phyloP scores from a whole-genome alignment of 1,140 invertebrate genomes.

The Pogonognathellus flavescens region DNA sequence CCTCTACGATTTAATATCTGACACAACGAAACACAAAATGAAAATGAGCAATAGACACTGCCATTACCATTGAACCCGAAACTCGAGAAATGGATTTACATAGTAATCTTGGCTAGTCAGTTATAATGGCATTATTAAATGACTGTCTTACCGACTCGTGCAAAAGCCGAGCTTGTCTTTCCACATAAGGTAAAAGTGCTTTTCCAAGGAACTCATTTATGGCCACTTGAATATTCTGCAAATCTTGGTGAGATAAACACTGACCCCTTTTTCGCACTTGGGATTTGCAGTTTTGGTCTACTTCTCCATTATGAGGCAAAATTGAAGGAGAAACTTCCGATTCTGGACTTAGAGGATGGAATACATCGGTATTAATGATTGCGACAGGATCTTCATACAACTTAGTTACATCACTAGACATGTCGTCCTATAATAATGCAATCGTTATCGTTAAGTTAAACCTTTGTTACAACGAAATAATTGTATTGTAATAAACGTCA shows the following conservation, averaged over 20 bases:
- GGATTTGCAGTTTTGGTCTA: not conserved
- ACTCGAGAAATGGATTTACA: no score
- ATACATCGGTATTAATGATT: constrained; percentile 35
- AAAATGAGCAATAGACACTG: no score
- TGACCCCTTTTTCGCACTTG: not conserved
- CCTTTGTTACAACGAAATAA: no score
- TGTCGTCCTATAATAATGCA: not conserved
- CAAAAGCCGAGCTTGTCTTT: constrained; percentile 85
- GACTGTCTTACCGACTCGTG: constrained; percentile 80
- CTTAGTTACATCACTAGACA: constrained; percentile 8
- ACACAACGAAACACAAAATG: constrained; percentile 55
- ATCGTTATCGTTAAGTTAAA: not conserved
- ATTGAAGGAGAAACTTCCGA: constrained; percentile 52
- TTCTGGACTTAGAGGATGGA: constrained; percentile 69
- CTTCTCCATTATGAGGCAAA: constrained; percentile 48
- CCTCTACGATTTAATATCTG: constrained; percentile 85
- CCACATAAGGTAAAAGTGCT: constrained; percentile 89
- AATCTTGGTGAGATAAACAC: constrained; percentile 83
- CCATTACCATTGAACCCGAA: no score
- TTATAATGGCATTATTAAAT: not conserved
- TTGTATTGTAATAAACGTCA: no score
- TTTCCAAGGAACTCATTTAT: constrained; percentile 90
- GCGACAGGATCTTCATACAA: not conserved
- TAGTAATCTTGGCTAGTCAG: no score
- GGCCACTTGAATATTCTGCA: constrained; percentile 86